Base-by-base conservation (phyloP, 1,140 invertebrate species). In the Aphidius ervi region DNA sequence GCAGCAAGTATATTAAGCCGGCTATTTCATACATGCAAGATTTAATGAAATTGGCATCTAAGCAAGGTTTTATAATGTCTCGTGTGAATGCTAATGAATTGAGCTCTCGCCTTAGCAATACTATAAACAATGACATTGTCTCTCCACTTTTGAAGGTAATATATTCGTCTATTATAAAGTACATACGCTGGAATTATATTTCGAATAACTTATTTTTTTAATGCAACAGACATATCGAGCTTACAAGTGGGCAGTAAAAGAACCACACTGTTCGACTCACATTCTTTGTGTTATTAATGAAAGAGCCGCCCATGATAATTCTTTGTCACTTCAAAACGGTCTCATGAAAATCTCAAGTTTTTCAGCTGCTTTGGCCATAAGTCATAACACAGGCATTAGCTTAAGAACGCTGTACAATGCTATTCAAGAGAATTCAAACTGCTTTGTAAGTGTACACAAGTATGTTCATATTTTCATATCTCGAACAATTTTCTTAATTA, bases 91-190 rank as follows among this genome's bases (percentile, higher is more conserved):
- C 84, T 42, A 82, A 84, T 70, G 86, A 87, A 64, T 76, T 92
- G 1, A 88, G 88, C n/a, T 85, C 88, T 68, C 86, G 86, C 71
- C 68, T 92, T 31, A 88, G 88, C 20, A 87, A 92, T 63, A 87
- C 87, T 1, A 82, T 93, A 20, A 92, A 92, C 75, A 78, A 90
- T 66, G 89, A 91, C 74, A 82, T 92, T 20, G 88, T 92, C 43
- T 88, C 88, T 68, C 89, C 89, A 1, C 81, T 91, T 20, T 82
- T 90, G 6, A 84, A 88, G 69, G 88, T 82, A 65, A 69, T n/a
- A 60, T 47, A 48, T 16, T 16, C 16, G 16, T 16, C 9, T 31
- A 42, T 61, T 46, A 8, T 8, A 47, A 37, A 5, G 1, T 61
- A 4, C 23, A 6, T 3, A 20, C 3, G 45, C 9, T 20, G 6